A percentile compares a stretch with the other conserved stretches of the same genome.
These are phyloP conservation scores for Tachystola acroxantha DNA, from an alignment of 2,888 invertebrate species.

Conservation along the genomic window DNA sequence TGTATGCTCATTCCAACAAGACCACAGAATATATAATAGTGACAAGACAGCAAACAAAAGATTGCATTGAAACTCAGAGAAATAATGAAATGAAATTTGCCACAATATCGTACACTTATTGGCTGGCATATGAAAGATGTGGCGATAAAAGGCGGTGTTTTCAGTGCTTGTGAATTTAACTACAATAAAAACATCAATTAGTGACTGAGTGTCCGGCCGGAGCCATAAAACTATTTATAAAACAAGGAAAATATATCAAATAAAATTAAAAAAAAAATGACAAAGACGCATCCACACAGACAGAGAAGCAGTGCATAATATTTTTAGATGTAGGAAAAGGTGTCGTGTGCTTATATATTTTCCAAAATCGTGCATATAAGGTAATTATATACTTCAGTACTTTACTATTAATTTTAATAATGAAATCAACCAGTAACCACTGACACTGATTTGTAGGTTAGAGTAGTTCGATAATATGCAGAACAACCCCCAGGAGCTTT, in stretches of 20 bases:
- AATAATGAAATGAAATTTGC: too few species aligned
- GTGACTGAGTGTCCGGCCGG: too few species aligned
- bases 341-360: conserved; percentile 60
- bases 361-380: conserved; percentile 55
- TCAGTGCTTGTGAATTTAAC: too few species aligned
- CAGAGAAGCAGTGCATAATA: conserved; percentile 60
- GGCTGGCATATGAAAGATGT: too few species aligned
- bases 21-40: too few species aligned
- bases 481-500: conserved; percentile 79
- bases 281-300: conserved; percentile 8
- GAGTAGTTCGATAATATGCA: conserved; percentile 78
- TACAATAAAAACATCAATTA: too few species aligned
- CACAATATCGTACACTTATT: too few species aligned
- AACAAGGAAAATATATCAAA: not conserved
- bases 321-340: conserved; percentile 78
- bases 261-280: conserved; percentile 4
- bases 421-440: conserved; percentile 52
- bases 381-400: conserved; percentile 44
- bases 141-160: too few species aligned
- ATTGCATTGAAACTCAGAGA: too few species aligned
- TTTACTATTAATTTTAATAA: conserved; percentile 19
- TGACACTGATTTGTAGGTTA: conserved; percentile 76
- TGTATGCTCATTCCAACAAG: too few species aligned
- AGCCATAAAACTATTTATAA: too few species aligned
- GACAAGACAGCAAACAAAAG: too few species aligned